phyloP scores from a whole-genome alignment of 2,888 invertebrate genomes.

The Aelia acuminata region DNA sequence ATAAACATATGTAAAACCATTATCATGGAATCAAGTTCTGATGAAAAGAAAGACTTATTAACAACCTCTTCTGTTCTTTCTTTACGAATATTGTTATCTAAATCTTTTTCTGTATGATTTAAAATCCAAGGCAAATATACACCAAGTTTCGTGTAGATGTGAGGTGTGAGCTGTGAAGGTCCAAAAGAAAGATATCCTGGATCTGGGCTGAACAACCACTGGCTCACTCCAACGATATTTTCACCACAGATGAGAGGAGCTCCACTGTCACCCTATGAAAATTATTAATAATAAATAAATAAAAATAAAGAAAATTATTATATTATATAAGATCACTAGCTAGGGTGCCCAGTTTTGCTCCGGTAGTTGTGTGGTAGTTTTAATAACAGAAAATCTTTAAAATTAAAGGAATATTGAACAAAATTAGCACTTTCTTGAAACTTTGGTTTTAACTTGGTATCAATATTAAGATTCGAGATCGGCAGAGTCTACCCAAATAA shows the following conservation, averaged over 20 bases:
- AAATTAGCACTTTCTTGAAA: no score
- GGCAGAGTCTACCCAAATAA: no score
- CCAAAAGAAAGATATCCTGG: slow-evolving; percentile 21
- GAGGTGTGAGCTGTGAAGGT: slow-evolving; percentile 16
- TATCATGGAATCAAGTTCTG: not conserved
- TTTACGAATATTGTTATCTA: not conserved
- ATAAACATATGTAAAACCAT: not conserved
- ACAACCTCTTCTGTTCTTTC: not conserved
- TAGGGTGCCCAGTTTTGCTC: no score
- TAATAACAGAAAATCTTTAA: no score
- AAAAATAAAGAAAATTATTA: not conserved
- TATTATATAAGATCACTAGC: no score
- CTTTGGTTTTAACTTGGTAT: no score
- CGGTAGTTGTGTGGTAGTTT: no score
- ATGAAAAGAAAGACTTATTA: not conserved
- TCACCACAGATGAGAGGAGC: slow-evolving; percentile 31
- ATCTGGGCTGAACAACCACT: not conserved
- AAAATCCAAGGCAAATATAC: not conserved
- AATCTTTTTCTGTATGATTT: not conserved
- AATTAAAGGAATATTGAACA: no score
- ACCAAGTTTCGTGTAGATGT: slow-evolving; percentile 3
- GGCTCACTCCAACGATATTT: not conserved
- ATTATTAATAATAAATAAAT: not conserved
- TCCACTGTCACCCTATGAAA: slow-evolving; percentile 47
- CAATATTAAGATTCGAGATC: no score